phyloP scores from a whole-genome alignment of 2,888 invertebrate species.

The Diadegma fenestrale region DNA sequence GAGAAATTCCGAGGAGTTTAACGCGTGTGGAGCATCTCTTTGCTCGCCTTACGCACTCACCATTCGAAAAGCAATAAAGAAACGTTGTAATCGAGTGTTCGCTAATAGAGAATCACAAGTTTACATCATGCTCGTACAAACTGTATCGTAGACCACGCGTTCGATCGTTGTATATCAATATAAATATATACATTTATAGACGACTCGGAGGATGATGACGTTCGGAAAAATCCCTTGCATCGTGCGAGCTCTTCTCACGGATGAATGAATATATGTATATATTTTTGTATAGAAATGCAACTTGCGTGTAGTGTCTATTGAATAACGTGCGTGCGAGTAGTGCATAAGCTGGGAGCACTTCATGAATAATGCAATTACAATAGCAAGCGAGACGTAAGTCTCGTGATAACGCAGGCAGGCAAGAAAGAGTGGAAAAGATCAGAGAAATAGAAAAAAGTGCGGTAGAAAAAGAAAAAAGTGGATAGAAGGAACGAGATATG shows the following conservation, averaged over 20 bases:
- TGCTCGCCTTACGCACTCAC: conserved; percentile 40
- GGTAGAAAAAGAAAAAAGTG: neutral
- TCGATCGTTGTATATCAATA: neutral
- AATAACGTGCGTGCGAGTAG: conserved; percentile 47
- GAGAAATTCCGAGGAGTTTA: conserved; percentile 8
- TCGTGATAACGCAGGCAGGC: conserved; percentile 3
- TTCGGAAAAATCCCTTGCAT: neutral
- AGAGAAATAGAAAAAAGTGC: conserved; percentile 1
- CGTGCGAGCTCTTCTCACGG: neutral
- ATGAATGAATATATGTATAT: neutral
- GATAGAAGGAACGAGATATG: neutral
- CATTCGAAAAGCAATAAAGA: conserved; percentile 49
- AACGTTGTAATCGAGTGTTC: conserved; percentile 53
- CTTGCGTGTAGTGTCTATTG: conserved; percentile 14
- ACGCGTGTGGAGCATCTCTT: conserved; percentile 7
- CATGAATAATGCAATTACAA: conserved; percentile 55
- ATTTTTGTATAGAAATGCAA: neutral
- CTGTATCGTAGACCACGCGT: conserved; percentile 6
- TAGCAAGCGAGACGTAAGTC: conserved; percentile 26
- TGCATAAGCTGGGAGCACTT: conserved; percentile 8
- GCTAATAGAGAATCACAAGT: conserved; percentile 57
- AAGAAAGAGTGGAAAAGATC: neutral
- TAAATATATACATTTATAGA: neutral
- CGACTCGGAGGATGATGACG: neutral
- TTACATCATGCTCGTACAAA: conserved; percentile 48